phyloP scores from a whole-genome alignment of 2,797 vertebrate genomes.

The Hybognathus amarus region DNA sequence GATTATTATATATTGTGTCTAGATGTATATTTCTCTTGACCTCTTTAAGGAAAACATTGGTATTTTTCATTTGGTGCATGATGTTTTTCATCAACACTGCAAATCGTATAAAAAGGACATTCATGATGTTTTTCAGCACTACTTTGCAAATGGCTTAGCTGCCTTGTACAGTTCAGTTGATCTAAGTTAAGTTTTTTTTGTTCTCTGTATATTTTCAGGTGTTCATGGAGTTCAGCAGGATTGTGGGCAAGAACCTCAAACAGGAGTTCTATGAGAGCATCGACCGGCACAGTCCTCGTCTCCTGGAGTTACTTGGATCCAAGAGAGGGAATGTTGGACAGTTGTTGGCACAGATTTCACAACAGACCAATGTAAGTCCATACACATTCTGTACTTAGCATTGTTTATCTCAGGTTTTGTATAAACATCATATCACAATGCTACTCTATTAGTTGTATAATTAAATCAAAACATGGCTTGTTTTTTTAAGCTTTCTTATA shows the following conservation, averaged over 20 bases:
- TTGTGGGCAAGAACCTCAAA: conserved; percentile 5
- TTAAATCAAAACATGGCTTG: neutral
- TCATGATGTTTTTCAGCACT: too few species aligned
- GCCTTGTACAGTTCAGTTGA: too few species aligned
- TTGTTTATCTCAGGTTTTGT: neutral
- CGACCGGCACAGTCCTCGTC: neutral
- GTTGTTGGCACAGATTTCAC: neutral
- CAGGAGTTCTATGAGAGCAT: neutral
- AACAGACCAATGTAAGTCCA: neutral
- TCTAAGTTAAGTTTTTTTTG: too few species aligned
- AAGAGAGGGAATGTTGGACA: too few species aligned
- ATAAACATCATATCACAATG: neutral
- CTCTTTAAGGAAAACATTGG: too few species aligned
- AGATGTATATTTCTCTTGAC: too few species aligned
- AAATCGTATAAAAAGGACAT: too few species aligned
- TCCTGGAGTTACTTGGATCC: too few species aligned
- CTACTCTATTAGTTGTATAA: neutral
- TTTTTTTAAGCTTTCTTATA: neutral
- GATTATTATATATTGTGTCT: neutral
- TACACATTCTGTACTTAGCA: neutral
- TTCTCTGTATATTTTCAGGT: neutral
- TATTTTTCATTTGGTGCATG: too few species aligned
- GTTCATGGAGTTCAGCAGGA: neutral
- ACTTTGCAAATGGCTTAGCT: too few species aligned
- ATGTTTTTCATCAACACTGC: too few species aligned